phyloP scores from a whole-genome alignment of 2,888 invertebrate species.

The Ophioninae sp. region DNA sequence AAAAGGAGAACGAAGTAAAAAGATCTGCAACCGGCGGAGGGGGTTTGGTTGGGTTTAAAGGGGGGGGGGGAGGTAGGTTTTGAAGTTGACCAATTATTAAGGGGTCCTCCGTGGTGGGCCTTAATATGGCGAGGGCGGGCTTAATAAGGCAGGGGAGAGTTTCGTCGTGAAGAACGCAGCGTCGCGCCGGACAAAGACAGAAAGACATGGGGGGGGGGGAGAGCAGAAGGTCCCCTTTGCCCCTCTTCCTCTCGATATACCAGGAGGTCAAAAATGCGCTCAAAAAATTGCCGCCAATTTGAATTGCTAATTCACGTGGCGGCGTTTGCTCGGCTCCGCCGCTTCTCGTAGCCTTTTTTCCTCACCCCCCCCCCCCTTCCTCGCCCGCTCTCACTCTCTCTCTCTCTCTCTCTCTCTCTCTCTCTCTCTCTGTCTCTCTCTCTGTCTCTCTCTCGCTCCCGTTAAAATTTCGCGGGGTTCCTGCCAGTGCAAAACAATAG shows the following conservation, averaged over 20 bases:
- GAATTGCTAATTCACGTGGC: slow-evolving; percentile 80
- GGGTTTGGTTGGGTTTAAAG: too few relatives aligned
- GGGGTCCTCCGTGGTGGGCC: slow-evolving; percentile 64
- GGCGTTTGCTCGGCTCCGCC: slow-evolving; percentile 65
- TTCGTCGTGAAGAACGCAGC: slow-evolving; percentile 72
- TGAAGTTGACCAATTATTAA: slow-evolving; percentile 69
- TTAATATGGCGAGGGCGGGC: slow-evolving; percentile 80
- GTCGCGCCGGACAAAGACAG: slow-evolving; percentile 46
- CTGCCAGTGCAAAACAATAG: slow-evolving; percentile 80
- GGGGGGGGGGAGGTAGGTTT: slow-evolving; percentile 27
- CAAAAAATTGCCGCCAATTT: slow-evolving; percentile 82
- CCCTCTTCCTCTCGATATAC: slow-evolving; percentile 71
- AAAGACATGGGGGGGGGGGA: slow-evolving; percentile 22
- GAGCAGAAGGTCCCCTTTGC: slow-evolving; percentile 1
- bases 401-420: slow-evolving; percentile 32
- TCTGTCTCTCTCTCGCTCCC: slow-evolving; percentile 54
- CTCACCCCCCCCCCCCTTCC: slow-evolving; percentile 43
- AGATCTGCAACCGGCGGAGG: slow-evolving; percentile 23
- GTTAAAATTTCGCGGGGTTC: slow-evolving; percentile 58
- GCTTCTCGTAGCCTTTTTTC: slow-evolving; percentile 57
- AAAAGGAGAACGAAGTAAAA: slow-evolving; percentile 26
- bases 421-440: slow-evolving; percentile 56
- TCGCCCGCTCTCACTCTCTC: slow-evolving; percentile 44
- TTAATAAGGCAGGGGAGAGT: slow-evolving; percentile 79
- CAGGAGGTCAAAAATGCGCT: slow-evolving; percentile 81